Evolutionary conservation across 2,113 vertebrate genomes (phyloP), one percentile per base, ranked within the genome.

Genomic region (Campylorhamphus procurvoides): DNA sequence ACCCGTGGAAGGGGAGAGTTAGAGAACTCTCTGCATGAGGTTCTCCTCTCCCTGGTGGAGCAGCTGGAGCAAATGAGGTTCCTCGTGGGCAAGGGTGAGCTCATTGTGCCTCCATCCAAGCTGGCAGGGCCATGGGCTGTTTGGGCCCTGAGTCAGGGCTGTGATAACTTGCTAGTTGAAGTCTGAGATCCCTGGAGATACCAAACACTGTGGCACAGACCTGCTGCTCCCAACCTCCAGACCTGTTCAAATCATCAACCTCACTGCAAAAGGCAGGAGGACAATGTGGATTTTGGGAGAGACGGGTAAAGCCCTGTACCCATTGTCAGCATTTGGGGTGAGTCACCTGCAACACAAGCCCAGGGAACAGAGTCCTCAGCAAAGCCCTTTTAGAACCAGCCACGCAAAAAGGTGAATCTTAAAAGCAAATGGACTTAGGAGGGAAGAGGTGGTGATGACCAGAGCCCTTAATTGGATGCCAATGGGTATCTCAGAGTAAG

Each of bases 381-480:
- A 6, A 84, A 37, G 89, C 53, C 79, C 85, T 96, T 92, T 92
- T 50, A 68, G 90, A 94, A 95, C 94, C 82, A 95, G 87, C 95
- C 88, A 33, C 56, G 19, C 20, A 72, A 88, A 82, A 91, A 84
- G 60, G 58, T 78, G 76, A 93, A 71, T 83, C 73, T 67, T 87
- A 59, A 94, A 94, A 88, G 66, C 63, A 95, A 93, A 94, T 53
- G 62, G 79, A 75, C 55, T 92, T 87, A 74, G 74, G 86, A 94
- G 49, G 46, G 77, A 97, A 96, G 88, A 93, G 62, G 91, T 62
- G 71, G 59, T 92, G 90, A 79, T 84, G 93, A 90, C 60, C 19
- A 4, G 80, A 95, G 87, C 59, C 74, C 67, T 97, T 97, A 96
- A 97, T 97, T 92, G 92, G 82, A 95, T 92, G 78, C 84, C 96